Percentiles rank a stretch among this genome's conserved stretches.
phyloP scores from a whole-genome alignment of 2,113 vertebrate species.

The Gulo gulo region DNA sequence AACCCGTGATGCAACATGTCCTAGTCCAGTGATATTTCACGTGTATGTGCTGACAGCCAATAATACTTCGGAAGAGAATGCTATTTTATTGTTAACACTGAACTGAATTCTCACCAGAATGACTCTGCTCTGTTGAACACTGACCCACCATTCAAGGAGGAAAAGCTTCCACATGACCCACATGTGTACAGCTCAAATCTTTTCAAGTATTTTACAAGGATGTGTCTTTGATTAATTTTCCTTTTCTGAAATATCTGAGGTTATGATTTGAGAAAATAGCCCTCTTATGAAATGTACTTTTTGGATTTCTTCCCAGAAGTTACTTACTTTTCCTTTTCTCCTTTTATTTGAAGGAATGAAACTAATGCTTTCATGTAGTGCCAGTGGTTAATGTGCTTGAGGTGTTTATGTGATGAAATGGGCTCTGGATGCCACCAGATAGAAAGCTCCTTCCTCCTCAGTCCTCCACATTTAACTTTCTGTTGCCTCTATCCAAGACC shows the following conservation, averaged over 20 bases:
- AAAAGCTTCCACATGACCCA: not conserved
- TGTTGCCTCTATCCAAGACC: not conserved
- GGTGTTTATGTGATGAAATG: not conserved
- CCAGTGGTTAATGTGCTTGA: not conserved
- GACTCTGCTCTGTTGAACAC: not conserved
- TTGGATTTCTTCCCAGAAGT: constrained; percentile 66
- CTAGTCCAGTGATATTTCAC: not conserved
- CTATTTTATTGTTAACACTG: not conserved
- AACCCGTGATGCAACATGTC: not conserved
- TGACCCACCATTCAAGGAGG: not conserved
- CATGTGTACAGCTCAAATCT: not conserved
- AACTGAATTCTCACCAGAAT: not conserved
- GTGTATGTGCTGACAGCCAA: not conserved
- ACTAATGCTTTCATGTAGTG: not conserved
- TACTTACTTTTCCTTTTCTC: constrained; percentile 9
- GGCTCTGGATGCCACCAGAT: not conserved
- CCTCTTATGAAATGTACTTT: constrained; percentile 31
- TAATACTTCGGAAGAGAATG: not conserved
- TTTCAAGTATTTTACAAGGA: constrained; percentile 2
- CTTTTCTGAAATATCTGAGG: constrained; percentile 43
- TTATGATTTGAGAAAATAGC: constrained; percentile 37
- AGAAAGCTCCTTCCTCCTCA: not conserved
- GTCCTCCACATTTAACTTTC: not conserved
- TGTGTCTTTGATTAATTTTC: constrained; percentile 41
- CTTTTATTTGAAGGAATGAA: constrained; percentile 27